Conservation (phyloP, 2,888 invertebrate species). For the Zygothrica quintamaculata region DNA sequence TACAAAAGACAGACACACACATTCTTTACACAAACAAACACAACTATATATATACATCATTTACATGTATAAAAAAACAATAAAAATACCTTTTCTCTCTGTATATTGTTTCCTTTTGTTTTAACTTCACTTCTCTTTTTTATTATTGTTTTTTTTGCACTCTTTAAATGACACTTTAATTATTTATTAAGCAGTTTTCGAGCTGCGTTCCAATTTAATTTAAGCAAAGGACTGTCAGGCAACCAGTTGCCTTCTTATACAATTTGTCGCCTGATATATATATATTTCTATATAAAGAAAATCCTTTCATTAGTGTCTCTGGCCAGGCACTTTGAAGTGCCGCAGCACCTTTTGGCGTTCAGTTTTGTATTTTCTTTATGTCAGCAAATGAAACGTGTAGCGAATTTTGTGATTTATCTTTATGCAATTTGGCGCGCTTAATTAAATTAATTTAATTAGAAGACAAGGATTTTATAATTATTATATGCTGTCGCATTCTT, state of each 20-base stretch:
- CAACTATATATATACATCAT: slow-evolving; percentile 1
- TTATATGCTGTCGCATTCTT: slow-evolving; percentile 18
- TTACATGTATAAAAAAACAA: slow-evolving; percentile 33
- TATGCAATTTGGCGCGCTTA: slow-evolving; percentile 41
- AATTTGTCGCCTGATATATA: slow-evolving; percentile 40
- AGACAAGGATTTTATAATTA: too few relatives aligned
- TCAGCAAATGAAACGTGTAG: too few relatives aligned
- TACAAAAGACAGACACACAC: slow-evolving; percentile 7
- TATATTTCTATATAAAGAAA: too few relatives aligned
- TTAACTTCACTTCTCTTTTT: too few relatives aligned
- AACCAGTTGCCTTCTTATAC: slow-evolving; percentile 39
- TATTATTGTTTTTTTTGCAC: slow-evolving; percentile 41
- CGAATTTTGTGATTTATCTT: slow-evolving; percentile 36
- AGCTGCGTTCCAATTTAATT: slow-evolving; percentile 58
- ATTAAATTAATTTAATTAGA: too few relatives aligned
- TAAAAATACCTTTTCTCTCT: slow-evolving; percentile 55
- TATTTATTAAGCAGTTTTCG: slow-evolving; percentile 66
- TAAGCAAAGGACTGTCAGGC: slow-evolving; percentile 40
- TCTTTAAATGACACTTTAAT: slow-evolving; percentile 64
- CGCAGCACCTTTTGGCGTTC: slow-evolving; percentile 57
- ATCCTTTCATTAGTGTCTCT: slow-evolving; percentile 8
- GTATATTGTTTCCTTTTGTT: slow-evolving; percentile 42
- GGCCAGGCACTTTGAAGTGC: slow-evolving; percentile 54
- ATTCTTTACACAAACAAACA: slow-evolving; percentile 10
- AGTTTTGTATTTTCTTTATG: too few relatives aligned